phyloP scores from a whole-genome alignment of 2,888 invertebrate species.

The Camponotus fellah region DNA sequence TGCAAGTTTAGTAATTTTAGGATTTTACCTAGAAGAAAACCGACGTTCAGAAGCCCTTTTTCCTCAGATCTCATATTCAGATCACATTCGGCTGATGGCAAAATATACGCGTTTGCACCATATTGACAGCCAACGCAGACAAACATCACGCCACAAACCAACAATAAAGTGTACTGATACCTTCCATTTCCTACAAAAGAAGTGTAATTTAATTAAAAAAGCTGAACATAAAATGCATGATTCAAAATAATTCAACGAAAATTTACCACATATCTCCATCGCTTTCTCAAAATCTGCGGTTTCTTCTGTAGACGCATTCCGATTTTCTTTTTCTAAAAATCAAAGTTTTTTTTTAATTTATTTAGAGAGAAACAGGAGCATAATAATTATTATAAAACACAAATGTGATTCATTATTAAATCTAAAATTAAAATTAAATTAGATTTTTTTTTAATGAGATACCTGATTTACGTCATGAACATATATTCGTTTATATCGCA shows the following conservation, averaged over 20 bases:
- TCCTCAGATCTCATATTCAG: constrained; percentile 89
- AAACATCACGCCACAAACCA: constrained; percentile 89
- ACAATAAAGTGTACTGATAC: constrained; percentile 89
- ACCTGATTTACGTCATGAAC: neutral
- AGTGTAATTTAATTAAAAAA: neutral
- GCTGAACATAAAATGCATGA: neutral
- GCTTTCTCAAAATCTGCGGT: constrained; percentile 79
- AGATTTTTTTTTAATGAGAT: neutral
- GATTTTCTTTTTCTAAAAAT: constrained; percentile 72
- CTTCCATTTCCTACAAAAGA: constrained; percentile 89
- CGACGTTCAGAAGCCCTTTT: constrained; percentile 91
- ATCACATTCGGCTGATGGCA: constrained; percentile 92
- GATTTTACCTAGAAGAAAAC: constrained; percentile 89
- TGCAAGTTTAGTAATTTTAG: neutral
- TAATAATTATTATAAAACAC: neutral
- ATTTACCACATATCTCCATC: constrained; percentile 79
- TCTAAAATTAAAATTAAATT: no score
- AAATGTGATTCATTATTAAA: no score
- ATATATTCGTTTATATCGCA: neutral
- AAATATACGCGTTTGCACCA: constrained; percentile 90
- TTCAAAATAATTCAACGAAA: neutral
- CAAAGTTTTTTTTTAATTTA: constrained; percentile 1
- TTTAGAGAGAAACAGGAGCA: neutral
- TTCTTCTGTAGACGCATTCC: constrained; percentile 69
- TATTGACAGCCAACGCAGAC: constrained; percentile 90